Evolutionary conservation across 2,113 vertebrate genomes (phyloP).

Genomic region (Actenoides lindsayi): DNA sequence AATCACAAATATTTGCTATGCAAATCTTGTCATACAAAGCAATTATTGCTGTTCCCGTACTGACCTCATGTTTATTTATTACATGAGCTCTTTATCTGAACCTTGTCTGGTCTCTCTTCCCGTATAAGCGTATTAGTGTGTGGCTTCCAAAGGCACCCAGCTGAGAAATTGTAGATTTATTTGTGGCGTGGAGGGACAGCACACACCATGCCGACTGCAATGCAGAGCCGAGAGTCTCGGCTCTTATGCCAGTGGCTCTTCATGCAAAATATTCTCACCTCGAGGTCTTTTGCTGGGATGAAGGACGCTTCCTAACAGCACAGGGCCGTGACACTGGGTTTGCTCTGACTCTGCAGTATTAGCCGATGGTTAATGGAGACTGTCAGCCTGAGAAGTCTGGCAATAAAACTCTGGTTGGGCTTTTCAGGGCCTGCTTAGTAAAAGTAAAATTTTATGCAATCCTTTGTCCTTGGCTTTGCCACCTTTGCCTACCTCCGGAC

Average conservation of each 20-base stretch:
- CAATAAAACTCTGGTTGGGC: not conserved
- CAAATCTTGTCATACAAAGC: slow-evolving; percentile 73
- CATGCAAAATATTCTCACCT: slow-evolving; percentile 60
- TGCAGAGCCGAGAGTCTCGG: not conserved
- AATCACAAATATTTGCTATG: slow-evolving; percentile 74
- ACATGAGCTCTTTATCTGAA: slow-evolving; percentile 64
- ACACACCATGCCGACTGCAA: not conserved
- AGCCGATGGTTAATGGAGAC: slow-evolving; percentile 56
- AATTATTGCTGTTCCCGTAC: slow-evolving; percentile 62
- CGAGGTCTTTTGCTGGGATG: slow-evolving; percentile 48
- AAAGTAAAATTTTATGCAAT: not conserved
- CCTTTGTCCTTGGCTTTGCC: slow-evolving; percentile 8
- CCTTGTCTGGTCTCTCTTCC: slow-evolving; percentile 48
- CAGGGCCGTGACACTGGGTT: not conserved
- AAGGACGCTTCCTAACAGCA: slow-evolving; percentile 31
- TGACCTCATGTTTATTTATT: slow-evolving; percentile 76
- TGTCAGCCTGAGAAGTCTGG: not conserved
- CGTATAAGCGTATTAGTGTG: not conserved
- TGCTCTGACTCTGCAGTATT: slow-evolving; percentile 47
- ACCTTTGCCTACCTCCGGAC: not conserved
- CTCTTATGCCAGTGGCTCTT: slow-evolving; percentile 1
- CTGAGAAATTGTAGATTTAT: slow-evolving; percentile 50
- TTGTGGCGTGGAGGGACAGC: not conserved
- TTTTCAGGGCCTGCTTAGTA: not conserved
- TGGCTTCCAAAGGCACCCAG: slow-evolving; percentile 43